Evolutionary conservation across 2,113 vertebrate species (phyloP), one percentile per base, ranked within the genome.

Genomic region (Athene cunicularia): DNA sequence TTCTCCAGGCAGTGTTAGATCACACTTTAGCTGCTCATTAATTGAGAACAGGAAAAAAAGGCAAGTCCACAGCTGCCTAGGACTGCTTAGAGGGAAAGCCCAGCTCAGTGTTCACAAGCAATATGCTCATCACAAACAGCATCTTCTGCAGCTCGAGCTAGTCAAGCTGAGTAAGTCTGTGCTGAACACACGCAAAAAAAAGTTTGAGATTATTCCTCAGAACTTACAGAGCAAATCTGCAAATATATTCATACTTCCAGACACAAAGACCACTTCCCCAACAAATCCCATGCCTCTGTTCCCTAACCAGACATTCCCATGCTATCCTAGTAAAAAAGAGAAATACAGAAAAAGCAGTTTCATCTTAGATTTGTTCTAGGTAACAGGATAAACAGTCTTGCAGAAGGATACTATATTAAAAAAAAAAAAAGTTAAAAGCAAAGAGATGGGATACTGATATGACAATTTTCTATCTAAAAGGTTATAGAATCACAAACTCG

Each of bases 11-110:
- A 80, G 80, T 75, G 87, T 94, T 87, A 95, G 89, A 94, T 96
- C 91, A 90, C 95, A 96, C 93, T 94, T 95, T 12, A 86, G 66
- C 86, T 95, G 85, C 85, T 93, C 92, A 64, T 92, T 93, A 95
- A 92, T 86, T 86, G 91, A 88, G 74, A 93, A 19, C 37, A 81
- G 26, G n/a, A 19, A 45, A 83, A 77, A 87, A 75, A 63, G 16
- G 39, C 56, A 82, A 94, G 49, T 21, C 89, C 68, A 49, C 89
- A 92, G 56, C 91, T 94, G 86, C 80, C 88, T 63, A 28, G n/a
- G 47, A 67, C 52, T 24, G 32, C 80, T 92, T 3, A 60, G 56
- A 87, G 47, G 18, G n/a, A 81, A 74, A 89, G 73, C 26, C 47
- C 76, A 89, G 35, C 76, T 67, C 3, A 1, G 52, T 9, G 28